A percentile compares a stretch with the other conserved stretches of the same genome.
Evolutionary conservation across 2,888 invertebrate species (phyloP).

Genomic region (Dolichomitus sp.): DNA sequence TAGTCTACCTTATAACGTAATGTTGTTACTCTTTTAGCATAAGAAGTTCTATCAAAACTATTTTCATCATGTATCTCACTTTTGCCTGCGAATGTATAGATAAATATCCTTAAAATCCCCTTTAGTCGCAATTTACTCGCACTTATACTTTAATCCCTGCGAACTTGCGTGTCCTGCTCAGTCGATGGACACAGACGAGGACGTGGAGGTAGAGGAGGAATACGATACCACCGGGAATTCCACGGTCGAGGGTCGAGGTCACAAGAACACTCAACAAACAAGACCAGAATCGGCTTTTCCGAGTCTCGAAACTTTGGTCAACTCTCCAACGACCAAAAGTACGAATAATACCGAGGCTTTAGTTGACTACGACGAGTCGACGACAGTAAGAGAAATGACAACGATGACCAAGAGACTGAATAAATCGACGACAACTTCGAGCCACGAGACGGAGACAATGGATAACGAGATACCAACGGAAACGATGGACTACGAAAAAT

Average conservation of each 20-base stretch:
- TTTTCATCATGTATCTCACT: too few relatives aligned
- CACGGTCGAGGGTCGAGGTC: constrained; percentile 81
- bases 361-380: constrained; percentile 69
- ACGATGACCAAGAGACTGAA: constrained; percentile 60
- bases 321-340: constrained; percentile 69
- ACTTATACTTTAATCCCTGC: constrained; percentile 1
- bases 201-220: background rate
- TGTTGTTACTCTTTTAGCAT: too few relatives aligned
- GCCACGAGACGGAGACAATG: constrained; percentile 80
- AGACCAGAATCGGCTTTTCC: constrained; percentile 63
- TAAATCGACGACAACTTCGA: constrained; percentile 60
- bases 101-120: background rate
- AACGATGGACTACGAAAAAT: constrained; percentile 76
- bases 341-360: constrained; percentile 54
- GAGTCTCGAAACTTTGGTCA: constrained; percentile 64
- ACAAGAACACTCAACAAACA: constrained; percentile 63
- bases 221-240: constrained; percentile 71
- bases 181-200: constrained; percentile 18
- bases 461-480: constrained; percentile 82
- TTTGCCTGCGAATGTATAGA: too few relatives aligned
- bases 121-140: background rate
- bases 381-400: constrained; percentile 61
- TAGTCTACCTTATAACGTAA: too few relatives aligned
- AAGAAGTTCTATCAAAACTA: too few relatives aligned
- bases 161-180: constrained; percentile 16